Evolutionary conservation across 30 jellyfish, hydroid and myxozoan genomes (phyloP), one percentile per base, ranked within the genome.

Genomic region (Mastigias papua): DNA sequence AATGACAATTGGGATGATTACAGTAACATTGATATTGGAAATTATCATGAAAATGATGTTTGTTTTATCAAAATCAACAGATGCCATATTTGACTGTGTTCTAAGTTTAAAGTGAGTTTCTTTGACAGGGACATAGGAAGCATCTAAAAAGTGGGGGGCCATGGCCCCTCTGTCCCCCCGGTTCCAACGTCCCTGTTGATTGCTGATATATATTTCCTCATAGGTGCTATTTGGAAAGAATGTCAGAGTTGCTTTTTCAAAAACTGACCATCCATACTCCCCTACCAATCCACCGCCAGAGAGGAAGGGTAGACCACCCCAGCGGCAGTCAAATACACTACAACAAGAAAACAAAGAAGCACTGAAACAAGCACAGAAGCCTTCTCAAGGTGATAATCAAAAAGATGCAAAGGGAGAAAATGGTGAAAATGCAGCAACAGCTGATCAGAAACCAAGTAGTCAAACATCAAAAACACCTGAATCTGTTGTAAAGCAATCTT

Each of bases 231-330:
- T 28, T 73, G 94, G 94, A 34, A 85, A 32, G 32, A 78, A 75
- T 27, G 28, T 85, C 30, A 72, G 42, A 72, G 94, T 85, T 20
- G 71, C 80, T 22, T 72, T 34, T 22, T 73, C 94, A 85, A 85
- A 66, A 62, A 72, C 94, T 54, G 76, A 63, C 61, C 94, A 85
- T 74, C 91, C 91, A 28, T 69, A 67, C 64, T 67, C 84, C 3
- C 84, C 84, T 23, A n/a, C 84, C 1, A 81, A 68, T 48, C 91
- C 91, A 22, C 81, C 90, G n/a, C 73, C 90, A 30, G 57, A 58
- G 2, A 76, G 29, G 75, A 58, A 51, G 8, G 28, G 68, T 20
- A 13, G 20, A 19, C 20, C 22, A 34, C 17, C 83, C 19, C 32
- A 72, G 62, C 23, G 5, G 23, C 62, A 60, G 23, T 20, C 66